Percentiles rank a stretch among this genome's conserved stretches.
phyloP scores from a whole-genome alignment of 2,113 vertebrate genomes.

The Seriola quinqueradiata region DNA sequence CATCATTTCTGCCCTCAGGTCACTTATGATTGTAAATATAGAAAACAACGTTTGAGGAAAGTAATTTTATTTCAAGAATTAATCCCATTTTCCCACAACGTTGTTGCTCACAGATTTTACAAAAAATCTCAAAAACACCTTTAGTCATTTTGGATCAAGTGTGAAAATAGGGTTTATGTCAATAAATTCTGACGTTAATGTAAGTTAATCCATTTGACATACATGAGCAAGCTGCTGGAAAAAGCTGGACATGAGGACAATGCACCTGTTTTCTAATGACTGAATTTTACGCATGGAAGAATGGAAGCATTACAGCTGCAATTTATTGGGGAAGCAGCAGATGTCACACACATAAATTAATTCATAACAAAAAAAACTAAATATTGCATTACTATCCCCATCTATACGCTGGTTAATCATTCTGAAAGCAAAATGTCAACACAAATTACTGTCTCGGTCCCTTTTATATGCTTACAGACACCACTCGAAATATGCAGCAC shows the following conservation, averaged over 20 bases:
- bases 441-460: background rate
- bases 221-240: background rate
- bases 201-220: background rate
- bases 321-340: background rate
- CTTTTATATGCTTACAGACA: constrained; percentile 2
- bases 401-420: background rate
- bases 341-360: background rate
- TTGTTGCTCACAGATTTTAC: constrained; percentile 4
- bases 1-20: background rate
- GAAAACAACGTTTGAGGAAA: background rate
- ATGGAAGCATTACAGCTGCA: background rate
- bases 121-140: constrained; percentile 46
- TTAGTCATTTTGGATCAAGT: background rate
- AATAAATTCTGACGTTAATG: constrained; percentile 5
- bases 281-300: constrained; percentile 11
- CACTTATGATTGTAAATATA: background rate
- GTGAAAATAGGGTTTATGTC: constrained; percentile 20
- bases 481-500: background rate
- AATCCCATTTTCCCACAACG: background rate
- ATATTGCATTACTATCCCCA: background rate
- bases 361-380: background rate
- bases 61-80: constrained; percentile 13
- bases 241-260: constrained; percentile 3
- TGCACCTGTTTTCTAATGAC: background rate
- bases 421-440: constrained; percentile 10